Evolutionary conservation across 2,888 invertebrate genomes (phyloP).

Genomic region (Tenthredo livida): DNA sequence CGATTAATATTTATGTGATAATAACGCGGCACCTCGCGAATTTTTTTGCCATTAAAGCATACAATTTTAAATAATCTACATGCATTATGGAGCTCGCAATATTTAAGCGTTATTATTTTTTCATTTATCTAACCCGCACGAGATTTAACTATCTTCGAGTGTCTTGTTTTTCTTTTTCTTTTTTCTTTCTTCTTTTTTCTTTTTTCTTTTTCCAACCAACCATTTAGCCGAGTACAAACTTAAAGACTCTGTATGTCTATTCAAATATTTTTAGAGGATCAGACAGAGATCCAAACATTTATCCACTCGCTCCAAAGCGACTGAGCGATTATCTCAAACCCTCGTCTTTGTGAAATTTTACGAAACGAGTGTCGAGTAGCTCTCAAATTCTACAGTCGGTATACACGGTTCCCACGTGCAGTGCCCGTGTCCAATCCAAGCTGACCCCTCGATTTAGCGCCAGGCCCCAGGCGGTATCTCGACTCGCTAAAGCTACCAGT

Average conservation of each 20-base stretch:
- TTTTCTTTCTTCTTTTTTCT: background rate
- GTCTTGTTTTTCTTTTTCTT: background rate
- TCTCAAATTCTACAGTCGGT: conserved; percentile 30
- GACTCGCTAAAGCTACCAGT: conserved; percentile 38
- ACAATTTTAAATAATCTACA: conserved; percentile 60
- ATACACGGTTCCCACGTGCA: conserved; percentile 46
- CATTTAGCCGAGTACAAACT: conserved; percentile 45
- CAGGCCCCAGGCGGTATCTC: conserved; percentile 24
- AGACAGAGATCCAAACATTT: conserved; percentile 38
- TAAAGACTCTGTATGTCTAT: conserved; percentile 33
- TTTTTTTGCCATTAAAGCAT: conserved; percentile 57
- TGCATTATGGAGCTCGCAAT: conserved; percentile 66
- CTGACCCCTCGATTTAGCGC: conserved; percentile 49
- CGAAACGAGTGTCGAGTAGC: conserved; percentile 35
- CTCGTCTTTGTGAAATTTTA: conserved; percentile 31
- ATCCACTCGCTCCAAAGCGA: conserved; percentile 31
- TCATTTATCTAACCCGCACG: conserved; percentile 32
- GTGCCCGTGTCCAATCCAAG: conserved; percentile 34
- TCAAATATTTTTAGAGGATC: conserved; percentile 47
- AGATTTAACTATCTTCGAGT: background rate
- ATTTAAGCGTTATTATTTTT: background rate
- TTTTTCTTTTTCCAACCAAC: conserved; percentile 18
- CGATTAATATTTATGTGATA: conserved; percentile 70
- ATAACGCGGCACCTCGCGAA: conserved; percentile 58
- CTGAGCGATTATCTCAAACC: conserved; percentile 27